A percentile compares a stretch with the other conserved stretches of the same genome.
Conservation (phyloP, 2,113 vertebrate species). For the Lepisosteus oculatus region DNA sequence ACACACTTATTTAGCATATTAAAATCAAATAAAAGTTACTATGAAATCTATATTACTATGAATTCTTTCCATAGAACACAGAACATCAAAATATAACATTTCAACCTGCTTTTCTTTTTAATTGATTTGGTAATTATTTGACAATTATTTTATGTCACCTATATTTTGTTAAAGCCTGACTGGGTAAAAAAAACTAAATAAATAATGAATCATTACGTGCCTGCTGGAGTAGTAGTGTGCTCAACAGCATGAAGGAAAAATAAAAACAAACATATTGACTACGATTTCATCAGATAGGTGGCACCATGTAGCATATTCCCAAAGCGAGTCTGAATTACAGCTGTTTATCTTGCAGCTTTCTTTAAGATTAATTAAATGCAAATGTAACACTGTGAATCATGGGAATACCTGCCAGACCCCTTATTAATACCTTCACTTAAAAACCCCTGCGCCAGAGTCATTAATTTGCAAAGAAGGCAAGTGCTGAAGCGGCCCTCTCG, state of each 20-base stretch:
- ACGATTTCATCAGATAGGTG: constrained; percentile 68
- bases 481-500: constrained; percentile 59
- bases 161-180: constrained; percentile 13
- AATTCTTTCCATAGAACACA: too few species aligned
- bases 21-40: too few species aligned
- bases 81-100: too few species aligned
- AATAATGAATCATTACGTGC: constrained; percentile 37
- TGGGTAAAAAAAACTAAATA: constrained; percentile 18
- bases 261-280: constrained; percentile 62
- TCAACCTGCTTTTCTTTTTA: constrained; percentile 11
- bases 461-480: constrained; percentile 66
- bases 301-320: constrained; percentile 63
- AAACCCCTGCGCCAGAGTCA: constrained; percentile 69
- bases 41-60: too few species aligned
- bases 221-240: constrained; percentile 17
- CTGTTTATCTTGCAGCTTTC: constrained; percentile 84
- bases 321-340: constrained; percentile 74
- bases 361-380: constrained; percentile 84
- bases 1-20: too few species aligned
- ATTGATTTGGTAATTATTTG: constrained; percentile 38
- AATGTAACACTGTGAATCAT: constrained; percentile 73
- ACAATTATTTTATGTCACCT: constrained; percentile 34
- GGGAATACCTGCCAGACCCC: constrained; percentile 82
- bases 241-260: constrained; percentile 37
- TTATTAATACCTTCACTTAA: constrained; percentile 85